These are phyloP conservation scores for Callocephalon fimbriatum DNA, from an alignment of 2,113 vertebrate genomes.

Conservation along the genomic window DNA sequence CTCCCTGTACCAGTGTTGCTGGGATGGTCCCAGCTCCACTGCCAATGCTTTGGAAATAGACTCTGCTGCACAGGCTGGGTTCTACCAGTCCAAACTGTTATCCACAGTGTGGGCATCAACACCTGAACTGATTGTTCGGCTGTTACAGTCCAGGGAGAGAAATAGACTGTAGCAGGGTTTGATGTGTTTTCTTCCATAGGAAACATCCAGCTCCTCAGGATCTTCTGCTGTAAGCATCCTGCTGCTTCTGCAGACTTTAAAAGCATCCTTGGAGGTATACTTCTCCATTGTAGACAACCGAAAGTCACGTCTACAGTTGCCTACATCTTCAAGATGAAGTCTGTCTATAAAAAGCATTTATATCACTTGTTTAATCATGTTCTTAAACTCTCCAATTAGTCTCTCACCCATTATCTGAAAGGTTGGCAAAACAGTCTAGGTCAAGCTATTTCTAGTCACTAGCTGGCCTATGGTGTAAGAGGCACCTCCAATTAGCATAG, in stretches of 20 bases:
- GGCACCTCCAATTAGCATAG: not conserved
- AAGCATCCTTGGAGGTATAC: not conserved
- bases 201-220: not conserved
- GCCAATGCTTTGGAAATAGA: not conserved
- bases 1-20: accelerated
- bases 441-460: not conserved
- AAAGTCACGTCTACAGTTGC: not conserved
- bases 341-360: not conserved
- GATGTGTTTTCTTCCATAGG: not conserved
- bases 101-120: accelerated
- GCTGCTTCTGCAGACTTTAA: not conserved
- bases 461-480: not conserved
- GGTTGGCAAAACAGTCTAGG: not conserved
- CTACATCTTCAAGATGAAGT: not conserved
- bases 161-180: accelerated
- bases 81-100: not conserved
- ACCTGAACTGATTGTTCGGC: not conserved
- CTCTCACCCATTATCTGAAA: not conserved
- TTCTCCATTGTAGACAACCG: not conserved
- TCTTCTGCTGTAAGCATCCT: not conserved
- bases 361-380: not conserved
- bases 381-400: not conserved
- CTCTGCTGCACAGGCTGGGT: not conserved
- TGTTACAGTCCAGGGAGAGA: not conserved
- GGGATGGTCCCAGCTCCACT: not conserved